Evolutionary conservation across 2,113 vertebrate genomes (phyloP), one percentile per base, ranked within the genome.

Genomic region (Periophthalmodon schlosseri): DNA sequence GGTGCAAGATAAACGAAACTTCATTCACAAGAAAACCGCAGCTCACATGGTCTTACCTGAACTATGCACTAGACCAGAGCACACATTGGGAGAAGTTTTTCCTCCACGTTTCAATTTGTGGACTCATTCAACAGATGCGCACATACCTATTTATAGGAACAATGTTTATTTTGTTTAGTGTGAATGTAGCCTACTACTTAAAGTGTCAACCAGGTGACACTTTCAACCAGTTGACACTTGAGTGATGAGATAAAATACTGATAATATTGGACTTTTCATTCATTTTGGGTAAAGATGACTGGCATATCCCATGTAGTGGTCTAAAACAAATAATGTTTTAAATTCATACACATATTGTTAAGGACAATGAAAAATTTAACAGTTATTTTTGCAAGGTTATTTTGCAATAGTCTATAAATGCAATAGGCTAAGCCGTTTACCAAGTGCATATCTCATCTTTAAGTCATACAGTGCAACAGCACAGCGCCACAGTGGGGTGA

Each of bases 1-100:
- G 87, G 83, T 88, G 88, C 82, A 90, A 74, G 50, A 78, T 60
- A 79, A 20, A 78, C 21, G 10, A 23, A 14, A 46, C n/a, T 68
- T 47, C 66, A 68, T 68, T 47, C 66, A 68, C 21, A 68, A n/a
- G 44, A 47, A 68, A 36, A 44, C 63, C 34, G 63, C 63, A 65
- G 63, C 28, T 65, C 56, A 28, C 20, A 61, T 63, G 6, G 33
- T 11, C 50, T 2, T 9, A 58, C 52, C 52, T 56, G 52, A 20
- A 52, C 49, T 16, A 20, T 18, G 49, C 49, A n/a, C 18, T 0
- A 5, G 8, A n/a, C 20, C 9, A 8, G 39, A 44, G 39, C 9
- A 20, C 28, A 33, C 15, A 34, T 10, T 34, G 24, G 33, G 24
- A 63, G 14, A 34, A 16, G 60, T 33, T 33, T 33, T 33, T 57